Evolutionary conservation across 1,140 invertebrate genomes (phyloP), one percentile per base, ranked within the genome.

Genomic region (Druon quercuslanigerum): DNA sequence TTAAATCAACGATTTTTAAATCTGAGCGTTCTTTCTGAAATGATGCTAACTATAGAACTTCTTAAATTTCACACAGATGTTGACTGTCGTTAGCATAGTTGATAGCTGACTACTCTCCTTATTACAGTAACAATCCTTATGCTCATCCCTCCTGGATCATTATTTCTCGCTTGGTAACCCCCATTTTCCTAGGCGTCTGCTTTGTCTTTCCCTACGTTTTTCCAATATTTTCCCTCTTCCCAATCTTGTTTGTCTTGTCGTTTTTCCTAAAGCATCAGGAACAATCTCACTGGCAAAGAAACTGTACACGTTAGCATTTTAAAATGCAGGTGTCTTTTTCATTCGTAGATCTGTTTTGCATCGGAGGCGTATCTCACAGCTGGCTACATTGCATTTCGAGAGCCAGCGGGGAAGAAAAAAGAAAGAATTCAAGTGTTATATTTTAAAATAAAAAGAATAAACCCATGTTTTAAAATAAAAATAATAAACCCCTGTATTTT

Each of bases 81-180:
- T 71, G 78, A 51, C 76, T 80, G 75, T 80, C 80, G 71, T 82
- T 82, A 80, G 74, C 79, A 70, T 71, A 70, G 78, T 25, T 73
- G 6, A 17, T 13, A 25, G 51, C 70, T 79, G 75, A 54, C 73
- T 51, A 70, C 60, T 80, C 77, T 79, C 72, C 80, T 83, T 71
- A 79, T 72, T 77, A 77, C 72, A 71, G 71, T 80, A 85, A 83
- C 79, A 80, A 85, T 78, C 60, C 71, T 75, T 50, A 71, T 78
- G 78, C 74, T 71, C 73, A 75, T 79, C 75, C 79, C 77, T 70
- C 71, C 71, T 20, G 57, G 60, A 17, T 73, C 82, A 82, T 84
- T 83, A 83, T 83, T 82, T 72, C 72, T 82, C 75, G 71, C 80
- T 84, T 70, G 81, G 75, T 72, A 72, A 73, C 80, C 77, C 78